Percentiles rank a stretch among this genome's conserved stretches.
phyloP scores from a whole-genome alignment of 2,797 vertebrate species.

The Schizopygopsis pylzovi region DNA sequence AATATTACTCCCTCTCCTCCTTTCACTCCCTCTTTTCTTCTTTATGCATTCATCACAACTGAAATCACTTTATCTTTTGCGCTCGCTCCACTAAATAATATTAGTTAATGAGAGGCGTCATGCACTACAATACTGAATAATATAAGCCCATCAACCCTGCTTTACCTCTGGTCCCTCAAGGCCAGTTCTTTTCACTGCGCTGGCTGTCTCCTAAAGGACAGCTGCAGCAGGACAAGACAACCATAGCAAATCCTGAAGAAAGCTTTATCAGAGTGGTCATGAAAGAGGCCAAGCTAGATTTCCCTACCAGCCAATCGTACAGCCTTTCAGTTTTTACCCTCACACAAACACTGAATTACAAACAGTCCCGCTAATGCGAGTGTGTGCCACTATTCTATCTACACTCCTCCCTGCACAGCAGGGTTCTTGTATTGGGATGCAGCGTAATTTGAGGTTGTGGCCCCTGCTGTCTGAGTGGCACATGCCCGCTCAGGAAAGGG shows the following conservation, averaged over 20 bases:
- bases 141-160: conserved; percentile 60
- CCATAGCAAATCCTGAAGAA: conserved; percentile 69
- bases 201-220: conserved; percentile 62
- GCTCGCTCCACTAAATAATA: conserved; percentile 62
- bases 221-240: conserved; percentile 69
- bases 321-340: conserved; percentile 52
- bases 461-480: conserved; percentile 62
- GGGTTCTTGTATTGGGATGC: conserved; percentile 64
- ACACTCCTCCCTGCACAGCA: conserved; percentile 49
- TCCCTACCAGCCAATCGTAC: conserved; percentile 68
- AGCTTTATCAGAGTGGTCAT: conserved; percentile 66
- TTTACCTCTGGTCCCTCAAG: conserved; percentile 62
- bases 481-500: conserved; percentile 64
- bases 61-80: conserved; percentile 58
- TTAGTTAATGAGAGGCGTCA: conserved; percentile 70
- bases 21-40: conserved; percentile 34
- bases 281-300: conserved; percentile 68
- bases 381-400: conserved; percentile 61
- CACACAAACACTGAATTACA: conserved; percentile 60
- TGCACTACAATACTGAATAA: conserved; percentile 65
- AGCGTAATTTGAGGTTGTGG: conserved; percentile 65
- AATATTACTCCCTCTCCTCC: conserved; percentile 25
- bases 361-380: conserved; percentile 60
- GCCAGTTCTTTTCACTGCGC: conserved; percentile 59
- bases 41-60: conserved; percentile 52